These are phyloP conservation scores for Eurystomus glaucurus DNA, from an alignment of 2,797 vertebrate genomes.

Conservation along the genomic window DNA sequence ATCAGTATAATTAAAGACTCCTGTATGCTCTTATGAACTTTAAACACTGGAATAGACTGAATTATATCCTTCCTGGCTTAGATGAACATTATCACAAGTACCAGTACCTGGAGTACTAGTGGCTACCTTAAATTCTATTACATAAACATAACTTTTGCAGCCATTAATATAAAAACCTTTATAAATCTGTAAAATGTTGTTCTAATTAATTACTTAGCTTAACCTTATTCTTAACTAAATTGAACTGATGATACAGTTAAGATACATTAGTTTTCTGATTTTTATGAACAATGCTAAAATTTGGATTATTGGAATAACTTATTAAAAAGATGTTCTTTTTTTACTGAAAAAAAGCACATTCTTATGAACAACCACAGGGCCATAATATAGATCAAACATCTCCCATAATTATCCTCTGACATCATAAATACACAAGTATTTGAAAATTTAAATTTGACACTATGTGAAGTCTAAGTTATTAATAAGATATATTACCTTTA, in stretches of 20 bases:
- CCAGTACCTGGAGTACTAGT: neutral
- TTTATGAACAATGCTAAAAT: neutral
- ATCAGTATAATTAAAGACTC: neutral
- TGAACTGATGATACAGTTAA: neutral
- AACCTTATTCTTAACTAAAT: neutral
- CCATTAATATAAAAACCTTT: neutral
- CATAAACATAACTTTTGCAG: neutral
- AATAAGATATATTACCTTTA: neutral
- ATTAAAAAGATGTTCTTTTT: neutral
- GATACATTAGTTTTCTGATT: neutral
- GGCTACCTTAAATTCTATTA: neutral
- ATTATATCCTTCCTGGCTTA: neutral
- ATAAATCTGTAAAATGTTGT: neutral
- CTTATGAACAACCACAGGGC: neutral
- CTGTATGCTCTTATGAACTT: neutral
- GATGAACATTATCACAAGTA: neutral
- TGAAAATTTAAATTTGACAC: neutral
- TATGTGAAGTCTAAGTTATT: neutral
- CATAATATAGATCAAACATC: neutral
- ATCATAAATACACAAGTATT: neutral
- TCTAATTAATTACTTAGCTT: neutral
- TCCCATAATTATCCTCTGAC: neutral
- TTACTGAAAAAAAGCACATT: neutral
- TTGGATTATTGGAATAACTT: neutral
- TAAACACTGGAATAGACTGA: neutral